A percentile compares a stretch with the other conserved stretches of the same genome.
Conservation (phyloP, 2,888 invertebrate species). For the Carabus problematicus region DNA sequence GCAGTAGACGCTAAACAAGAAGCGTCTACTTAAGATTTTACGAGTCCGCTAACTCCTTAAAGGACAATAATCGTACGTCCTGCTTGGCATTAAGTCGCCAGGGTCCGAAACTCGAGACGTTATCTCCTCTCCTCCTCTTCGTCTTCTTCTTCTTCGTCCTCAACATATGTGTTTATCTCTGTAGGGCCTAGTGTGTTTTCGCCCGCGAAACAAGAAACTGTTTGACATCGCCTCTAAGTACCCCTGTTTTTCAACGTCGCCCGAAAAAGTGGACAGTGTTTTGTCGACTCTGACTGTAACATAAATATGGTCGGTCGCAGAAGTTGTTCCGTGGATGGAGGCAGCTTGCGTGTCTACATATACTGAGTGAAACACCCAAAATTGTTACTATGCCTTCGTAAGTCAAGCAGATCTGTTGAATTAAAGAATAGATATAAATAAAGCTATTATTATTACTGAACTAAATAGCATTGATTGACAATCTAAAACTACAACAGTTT, state of each 20-base stretch:
- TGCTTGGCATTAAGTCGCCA: no score
- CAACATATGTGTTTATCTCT: not conserved
- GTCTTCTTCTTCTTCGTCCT: not conserved
- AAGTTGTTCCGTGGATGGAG: constrained; percentile 3
- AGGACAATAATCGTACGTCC: constrained; percentile 38
- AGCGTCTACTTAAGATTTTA: constrained; percentile 29
- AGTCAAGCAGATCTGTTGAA: no score
- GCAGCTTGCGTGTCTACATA: not conserved
- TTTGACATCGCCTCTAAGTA: constrained; percentile 36
- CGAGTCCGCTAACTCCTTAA: constrained; percentile 37
- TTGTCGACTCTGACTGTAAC: constrained; percentile 42
- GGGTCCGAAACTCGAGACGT: no score
- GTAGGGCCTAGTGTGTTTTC: no score
- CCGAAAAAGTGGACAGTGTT: constrained; percentile 35
- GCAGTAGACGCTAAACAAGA: no score
- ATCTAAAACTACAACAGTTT: no score
- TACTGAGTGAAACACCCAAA: no score
- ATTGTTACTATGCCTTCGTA: no score
- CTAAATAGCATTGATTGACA: no score
- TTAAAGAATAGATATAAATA: no score
- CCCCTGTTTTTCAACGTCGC: constrained; percentile 36
- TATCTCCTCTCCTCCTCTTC: no score
- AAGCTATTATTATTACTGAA: no score
- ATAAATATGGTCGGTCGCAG: constrained; percentile 46
- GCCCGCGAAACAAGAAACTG: constrained; percentile 16